Conservation (phyloP, 2,797 vertebrate genomes). For the Buceros bicornis region DNA sequence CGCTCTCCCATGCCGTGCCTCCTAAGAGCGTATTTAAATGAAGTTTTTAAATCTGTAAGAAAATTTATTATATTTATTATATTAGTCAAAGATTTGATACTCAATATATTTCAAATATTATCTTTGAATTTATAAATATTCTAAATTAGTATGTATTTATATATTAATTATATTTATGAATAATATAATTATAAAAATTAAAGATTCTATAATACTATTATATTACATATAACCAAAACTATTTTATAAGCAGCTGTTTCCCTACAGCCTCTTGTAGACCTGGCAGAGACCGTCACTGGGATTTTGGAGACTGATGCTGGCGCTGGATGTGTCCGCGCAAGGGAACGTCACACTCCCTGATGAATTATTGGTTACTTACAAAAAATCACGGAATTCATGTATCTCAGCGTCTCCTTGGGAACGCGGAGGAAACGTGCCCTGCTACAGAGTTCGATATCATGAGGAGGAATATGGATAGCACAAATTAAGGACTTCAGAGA, state of each 20-base stretch:
- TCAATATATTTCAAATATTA: not conserved
- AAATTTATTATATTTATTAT: not conserved
- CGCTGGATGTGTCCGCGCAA: not conserved
- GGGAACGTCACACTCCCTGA: not conserved
- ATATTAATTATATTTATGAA: no score
- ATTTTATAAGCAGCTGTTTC: not conserved
- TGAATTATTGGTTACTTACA: not conserved
- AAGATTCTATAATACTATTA: not conserved
- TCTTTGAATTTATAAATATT: no score
- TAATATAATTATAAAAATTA: no score
- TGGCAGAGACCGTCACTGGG: not conserved
- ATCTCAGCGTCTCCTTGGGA: constrained; percentile 20
- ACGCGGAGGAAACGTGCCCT: not conserved
- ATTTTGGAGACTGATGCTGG: not conserved
- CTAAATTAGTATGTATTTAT: no score
- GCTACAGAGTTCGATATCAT: not conserved
- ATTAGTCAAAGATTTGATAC: not conserved
- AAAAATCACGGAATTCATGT: not conserved
- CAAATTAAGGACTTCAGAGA: constrained; percentile 47
- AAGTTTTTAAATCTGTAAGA: not conserved
- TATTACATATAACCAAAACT: no score
- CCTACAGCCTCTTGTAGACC: not conserved
- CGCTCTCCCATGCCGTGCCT: not conserved
- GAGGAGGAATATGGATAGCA: not conserved
- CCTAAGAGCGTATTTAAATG: not conserved